These are phyloP conservation scores for Onychomys arenicola DNA, from an alignment of 2,797 vertebrate species.

Conservation along the genomic window DNA sequence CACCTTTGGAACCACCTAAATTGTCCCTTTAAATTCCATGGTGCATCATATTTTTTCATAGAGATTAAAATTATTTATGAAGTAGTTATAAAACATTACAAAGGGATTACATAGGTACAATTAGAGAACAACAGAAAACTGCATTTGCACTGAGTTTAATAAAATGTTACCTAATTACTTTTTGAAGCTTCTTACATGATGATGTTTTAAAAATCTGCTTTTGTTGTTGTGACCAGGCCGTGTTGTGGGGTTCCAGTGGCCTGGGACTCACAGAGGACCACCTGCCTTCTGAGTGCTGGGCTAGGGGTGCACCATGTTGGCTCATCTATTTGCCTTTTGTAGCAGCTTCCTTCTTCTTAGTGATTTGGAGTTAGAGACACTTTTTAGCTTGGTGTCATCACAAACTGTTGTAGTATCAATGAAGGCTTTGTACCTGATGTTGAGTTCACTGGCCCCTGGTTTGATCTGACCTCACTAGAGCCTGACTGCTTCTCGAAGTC, in stretches of 20 bases:
- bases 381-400: conserved; percentile 23
- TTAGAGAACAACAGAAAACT: not conserved
- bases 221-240: not conserved
- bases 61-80: conserved; percentile 2
- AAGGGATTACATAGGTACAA: not conserved
- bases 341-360: not conserved
- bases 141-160: not conserved
- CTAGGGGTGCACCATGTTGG: not conserved
- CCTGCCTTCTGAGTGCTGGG: not conserved
- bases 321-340: not conserved
- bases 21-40: not conserved
- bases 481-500: not conserved
- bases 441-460: not conserved
- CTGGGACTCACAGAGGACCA: not conserved
- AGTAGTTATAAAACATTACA: not conserved
- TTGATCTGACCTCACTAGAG: not conserved
- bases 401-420: not conserved
- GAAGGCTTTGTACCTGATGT: not conserved
- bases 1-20: conserved; percentile 21
- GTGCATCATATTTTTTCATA: not conserved
- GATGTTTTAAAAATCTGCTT: not conserved
- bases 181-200: not conserved
- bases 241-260: not conserved
- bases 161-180: not conserved
- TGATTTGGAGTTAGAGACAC: not conserved